Evolutionary conservation across 92 coral and sea anemone species (phyloP), one percentile per base, ranked within the genome.

Genomic region (Bergia puertoricense): DNA sequence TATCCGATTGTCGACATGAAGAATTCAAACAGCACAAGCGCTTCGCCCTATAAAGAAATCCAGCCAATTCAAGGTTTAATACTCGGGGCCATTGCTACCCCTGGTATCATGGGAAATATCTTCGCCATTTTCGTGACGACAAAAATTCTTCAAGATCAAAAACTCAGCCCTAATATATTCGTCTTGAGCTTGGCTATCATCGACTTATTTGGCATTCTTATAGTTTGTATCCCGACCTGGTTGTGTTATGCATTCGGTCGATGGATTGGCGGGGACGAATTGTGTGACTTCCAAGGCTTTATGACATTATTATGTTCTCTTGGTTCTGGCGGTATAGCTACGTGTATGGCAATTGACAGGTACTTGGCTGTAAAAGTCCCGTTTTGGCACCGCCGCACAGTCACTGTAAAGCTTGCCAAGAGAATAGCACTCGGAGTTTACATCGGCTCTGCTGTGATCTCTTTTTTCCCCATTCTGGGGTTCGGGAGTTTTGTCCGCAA

Each of bases 281-380:
- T 95, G 86, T 95, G 98, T 85, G 77, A 95, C 69, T 95, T 92
- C 71, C 98, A 95, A 86, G 98, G 96, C 5, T 93, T 95, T 65
- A 91, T 93, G 76, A 91, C 94, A n/a, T 72, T 95, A 59, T 92
- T 95, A 37, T 69, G 93, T 30, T 85, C 98, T 3, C 86, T 95
- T 1, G 90, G 93, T 6, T 93, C 98, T 4, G 98, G 96, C 36
- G 89, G 92, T 43, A 85, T 95, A 13, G 98, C 96, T 0, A 90
- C 93, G 6, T 85, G 85, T 69, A 94, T 95, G 95, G 96, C 98
- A 8, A 59, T 93, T 6, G 98, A 95, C 57, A 93, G 98, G 51
- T 95, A 91, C 82, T 50, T 93, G 8, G 95, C 96, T 1, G 95
- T 93, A 2, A 89, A 88, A 10, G 88, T 86, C 23, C 98, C 98